phyloP scores from a whole-genome alignment of 2,113 vertebrate genomes.

The Pollachius pollachius region DNA sequence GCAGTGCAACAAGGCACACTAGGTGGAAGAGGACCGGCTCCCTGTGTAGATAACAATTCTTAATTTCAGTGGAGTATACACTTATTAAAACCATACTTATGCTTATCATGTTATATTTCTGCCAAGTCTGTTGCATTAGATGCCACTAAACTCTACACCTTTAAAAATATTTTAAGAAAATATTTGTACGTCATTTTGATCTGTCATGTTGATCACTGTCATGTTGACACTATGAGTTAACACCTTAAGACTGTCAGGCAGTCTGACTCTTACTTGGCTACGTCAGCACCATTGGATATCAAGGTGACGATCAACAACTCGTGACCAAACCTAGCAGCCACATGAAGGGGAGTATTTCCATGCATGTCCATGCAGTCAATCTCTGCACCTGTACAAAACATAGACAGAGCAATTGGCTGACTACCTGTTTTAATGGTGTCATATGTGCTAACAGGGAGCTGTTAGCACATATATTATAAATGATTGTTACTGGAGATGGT shows the following conservation, averaged over 20 bases:
- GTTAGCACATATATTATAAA: neutral
- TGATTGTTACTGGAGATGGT: neutral
- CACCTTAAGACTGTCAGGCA: neutral
- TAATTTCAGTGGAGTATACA: too few species aligned
- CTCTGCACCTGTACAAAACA: constrained; percentile 79
- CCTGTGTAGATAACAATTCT: too few species aligned
- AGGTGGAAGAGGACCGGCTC: too few species aligned
- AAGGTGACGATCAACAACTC: constrained; percentile 94
- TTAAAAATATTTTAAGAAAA: too few species aligned
- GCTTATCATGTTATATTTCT: too few species aligned
- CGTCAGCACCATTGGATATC: constrained; percentile 93
- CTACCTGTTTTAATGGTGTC: neutral
- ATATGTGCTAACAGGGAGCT: neutral
- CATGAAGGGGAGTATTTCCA: constrained; percentile 92
- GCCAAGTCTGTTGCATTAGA: too few species aligned
- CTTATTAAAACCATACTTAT: too few species aligned
- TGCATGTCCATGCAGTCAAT: constrained; percentile 88
- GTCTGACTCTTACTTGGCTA: constrained; percentile 77
- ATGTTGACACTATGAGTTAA: too few species aligned
- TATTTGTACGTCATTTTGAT: too few species aligned
- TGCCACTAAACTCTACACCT: too few species aligned
- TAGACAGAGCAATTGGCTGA: neutral
- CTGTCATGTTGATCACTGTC: too few species aligned
- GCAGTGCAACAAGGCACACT: too few species aligned
- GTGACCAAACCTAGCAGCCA: constrained; percentile 93